phyloP scores from a whole-genome alignment of 1,140 invertebrate species.

The Aporrectodea caliginosa region DNA sequence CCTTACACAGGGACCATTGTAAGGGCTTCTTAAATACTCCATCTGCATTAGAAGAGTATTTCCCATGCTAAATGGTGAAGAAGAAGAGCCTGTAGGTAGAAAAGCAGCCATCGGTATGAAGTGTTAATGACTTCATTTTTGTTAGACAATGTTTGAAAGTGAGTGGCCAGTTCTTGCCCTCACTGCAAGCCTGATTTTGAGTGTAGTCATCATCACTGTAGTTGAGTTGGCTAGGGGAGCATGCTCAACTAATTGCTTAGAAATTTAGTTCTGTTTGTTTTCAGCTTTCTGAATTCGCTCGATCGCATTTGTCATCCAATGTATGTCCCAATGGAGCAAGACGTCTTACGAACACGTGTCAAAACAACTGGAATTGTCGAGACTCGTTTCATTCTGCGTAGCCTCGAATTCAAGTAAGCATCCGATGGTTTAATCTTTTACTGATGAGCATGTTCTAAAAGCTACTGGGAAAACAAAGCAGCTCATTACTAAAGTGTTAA shows the following conservation, averaged over 20 bases:
- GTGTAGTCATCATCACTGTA: too few species aligned
- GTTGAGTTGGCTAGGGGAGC: too few species aligned
- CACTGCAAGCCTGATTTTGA: neutral
- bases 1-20: too few species aligned
- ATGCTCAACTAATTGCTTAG: too few species aligned
- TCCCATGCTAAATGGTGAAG: too few species aligned
- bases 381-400: conserved; percentile 87
- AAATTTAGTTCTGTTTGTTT: too few species aligned
- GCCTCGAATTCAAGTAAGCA: conserved; percentile 70
- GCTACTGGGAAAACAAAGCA: too few species aligned
- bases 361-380: conserved; percentile 94
- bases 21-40: too few species aligned
- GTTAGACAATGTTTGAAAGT: neutral
- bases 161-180: neutral
- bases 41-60: too few species aligned
- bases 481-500: too few species aligned
- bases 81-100: too few species aligned
- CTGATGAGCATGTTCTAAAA: neutral
- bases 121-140: neutral
- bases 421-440: neutral
- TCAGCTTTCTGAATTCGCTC: conserved; percentile 66
- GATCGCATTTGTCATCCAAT: conserved; percentile 72
- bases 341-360: conserved; percentile 82
- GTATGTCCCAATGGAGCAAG: conserved; percentile 87
- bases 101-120: too few species aligned